These are phyloP conservation scores for Etia nguti DNA, from an alignment of 2,113 vertebrate species.

Conservation along the genomic window DNA sequence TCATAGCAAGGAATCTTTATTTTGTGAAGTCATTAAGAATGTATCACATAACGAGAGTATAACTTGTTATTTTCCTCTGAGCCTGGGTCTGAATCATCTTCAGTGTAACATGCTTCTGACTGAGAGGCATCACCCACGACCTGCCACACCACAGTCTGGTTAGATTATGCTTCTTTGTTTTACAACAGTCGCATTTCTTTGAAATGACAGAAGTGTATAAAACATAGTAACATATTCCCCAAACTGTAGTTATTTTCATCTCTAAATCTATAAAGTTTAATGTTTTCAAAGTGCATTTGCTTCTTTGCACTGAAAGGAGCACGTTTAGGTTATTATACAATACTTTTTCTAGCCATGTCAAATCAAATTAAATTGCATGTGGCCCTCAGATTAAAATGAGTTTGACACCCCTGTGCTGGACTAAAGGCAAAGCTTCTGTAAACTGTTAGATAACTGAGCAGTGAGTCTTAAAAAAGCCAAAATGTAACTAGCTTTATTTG, in stretches of 20 bases:
- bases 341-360: background rate
- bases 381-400: background rate
- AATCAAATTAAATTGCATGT: background rate
- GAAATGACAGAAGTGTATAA: background rate
- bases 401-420: background rate
- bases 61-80: background rate
- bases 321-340: background rate
- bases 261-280: background rate
- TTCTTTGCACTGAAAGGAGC: background rate
- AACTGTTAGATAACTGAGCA: background rate
- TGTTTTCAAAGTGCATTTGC: background rate
- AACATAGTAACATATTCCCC: background rate
- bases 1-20: background rate
- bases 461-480: rapidly evolving
- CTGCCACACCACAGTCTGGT: background rate
- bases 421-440: background rate
- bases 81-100: background rate
- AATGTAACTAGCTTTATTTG: background rate
- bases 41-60: background rate
- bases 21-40: rapidly evolving
- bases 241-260: background rate
- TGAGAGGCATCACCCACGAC: background rate
- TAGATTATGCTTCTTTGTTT: background rate
- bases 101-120: background rate
- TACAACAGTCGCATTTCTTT: background rate